phyloP scores from a whole-genome alignment of 2,113 vertebrate species.

The Anas platyrhynchos region DNA sequence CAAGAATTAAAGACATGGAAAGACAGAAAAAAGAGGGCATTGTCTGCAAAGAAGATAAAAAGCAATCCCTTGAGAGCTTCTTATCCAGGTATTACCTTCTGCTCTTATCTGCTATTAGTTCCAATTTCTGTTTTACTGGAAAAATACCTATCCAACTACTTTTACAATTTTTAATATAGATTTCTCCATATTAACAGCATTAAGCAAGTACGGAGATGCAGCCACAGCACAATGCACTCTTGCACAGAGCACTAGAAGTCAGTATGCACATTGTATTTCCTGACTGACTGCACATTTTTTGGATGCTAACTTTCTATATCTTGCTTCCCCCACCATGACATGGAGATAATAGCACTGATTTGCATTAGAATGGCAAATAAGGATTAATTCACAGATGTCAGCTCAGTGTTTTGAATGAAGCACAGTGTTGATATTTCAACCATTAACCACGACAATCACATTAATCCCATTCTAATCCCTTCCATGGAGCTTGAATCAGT shows the following conservation, averaged over 20 bases:
- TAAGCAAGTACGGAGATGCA: background rate
- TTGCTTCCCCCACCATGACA: background rate
- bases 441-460: background rate
- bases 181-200: background rate
- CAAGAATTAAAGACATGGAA: slow-evolving; percentile 97
- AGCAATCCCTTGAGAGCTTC: slow-evolving; percentile 95
- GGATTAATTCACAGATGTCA: slow-evolving; percentile 32
- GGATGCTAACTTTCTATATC: background rate
- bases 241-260: background rate
- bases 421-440: background rate
- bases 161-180: background rate
- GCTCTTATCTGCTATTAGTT: background rate
- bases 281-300: background rate
- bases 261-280: background rate
- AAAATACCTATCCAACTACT: background rate
- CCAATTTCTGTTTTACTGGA: background rate
- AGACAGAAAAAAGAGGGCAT: slow-evolving; percentile 95
- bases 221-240: background rate
- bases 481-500: background rate
- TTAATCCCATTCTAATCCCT: slow-evolving; percentile 36
- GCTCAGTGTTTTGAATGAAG: background rate
- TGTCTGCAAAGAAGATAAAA: slow-evolving; percentile 95
- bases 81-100: slow-evolving; percentile 86
- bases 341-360: background rate
- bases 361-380: background rate